phyloP scores from a whole-genome alignment of 2,113 vertebrate genomes.

The Leptodactylus fuscus region DNA sequence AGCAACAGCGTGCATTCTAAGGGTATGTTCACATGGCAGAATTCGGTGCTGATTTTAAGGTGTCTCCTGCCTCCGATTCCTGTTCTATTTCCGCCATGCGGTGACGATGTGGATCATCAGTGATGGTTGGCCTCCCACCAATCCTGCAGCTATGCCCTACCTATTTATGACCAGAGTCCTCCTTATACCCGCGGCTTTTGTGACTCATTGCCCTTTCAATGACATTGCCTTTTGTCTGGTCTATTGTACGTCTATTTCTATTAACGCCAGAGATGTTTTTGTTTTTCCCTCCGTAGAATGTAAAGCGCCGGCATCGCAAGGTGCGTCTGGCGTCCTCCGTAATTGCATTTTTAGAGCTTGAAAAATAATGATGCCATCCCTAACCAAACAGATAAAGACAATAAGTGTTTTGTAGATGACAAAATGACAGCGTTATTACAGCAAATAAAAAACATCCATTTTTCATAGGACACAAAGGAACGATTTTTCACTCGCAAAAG shows the following conservation, averaged over 20 bases:
- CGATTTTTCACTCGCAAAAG: constrained; percentile 32
- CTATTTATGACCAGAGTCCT: too few relatives aligned
- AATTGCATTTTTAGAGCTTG: constrained; percentile 43
- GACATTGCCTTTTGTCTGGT: not conserved
- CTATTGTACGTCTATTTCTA: not conserved
- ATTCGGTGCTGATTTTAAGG: too few relatives aligned
- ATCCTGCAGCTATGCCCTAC: too few relatives aligned
- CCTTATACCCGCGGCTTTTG: not conserved
- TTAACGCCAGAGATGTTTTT: not conserved
- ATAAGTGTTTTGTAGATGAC: constrained; percentile 54
- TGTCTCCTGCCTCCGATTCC: too few relatives aligned
- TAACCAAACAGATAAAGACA: constrained; percentile 50
- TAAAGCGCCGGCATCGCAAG: not conserved
- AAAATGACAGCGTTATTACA: constrained; percentile 46
- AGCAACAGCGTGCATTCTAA: too few relatives aligned
- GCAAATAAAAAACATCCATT: constrained; percentile 37
- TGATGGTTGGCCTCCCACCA: too few relatives aligned
- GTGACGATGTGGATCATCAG: too few relatives aligned
- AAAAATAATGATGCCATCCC: constrained; percentile 47
- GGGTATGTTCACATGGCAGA: too few relatives aligned
- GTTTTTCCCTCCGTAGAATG: not conserved
- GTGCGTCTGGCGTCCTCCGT: constrained; percentile 15
- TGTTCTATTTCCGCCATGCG: too few relatives aligned
- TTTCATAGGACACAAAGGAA: constrained; percentile 44
- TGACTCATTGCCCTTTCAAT: not conserved